Percentiles rank a stretch among this genome's conserved stretches.
Conservation (phyloP, 2,888 invertebrate species). For the Tetragnatha montana region DNA sequence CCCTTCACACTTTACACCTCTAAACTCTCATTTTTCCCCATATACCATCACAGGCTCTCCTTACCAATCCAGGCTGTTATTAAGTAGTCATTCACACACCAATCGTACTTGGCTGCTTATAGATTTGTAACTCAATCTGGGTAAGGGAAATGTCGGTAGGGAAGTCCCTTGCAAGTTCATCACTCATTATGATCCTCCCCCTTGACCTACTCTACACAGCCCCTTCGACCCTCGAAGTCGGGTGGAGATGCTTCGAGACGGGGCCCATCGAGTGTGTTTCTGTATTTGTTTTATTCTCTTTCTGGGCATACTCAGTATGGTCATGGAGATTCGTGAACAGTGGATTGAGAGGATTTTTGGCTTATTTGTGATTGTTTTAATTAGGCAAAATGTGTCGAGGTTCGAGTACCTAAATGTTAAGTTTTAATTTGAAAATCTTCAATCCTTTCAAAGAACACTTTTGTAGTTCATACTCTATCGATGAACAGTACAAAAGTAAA, state of each 20-base stretch:
- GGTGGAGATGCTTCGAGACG: not conserved
- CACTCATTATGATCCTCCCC: conserved; percentile 30
- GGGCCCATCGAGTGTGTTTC: not conserved
- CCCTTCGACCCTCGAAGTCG: conserved; percentile 31
- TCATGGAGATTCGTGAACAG: not conserved
- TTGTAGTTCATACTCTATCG: too few species aligned
- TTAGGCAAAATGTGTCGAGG: too few species aligned
- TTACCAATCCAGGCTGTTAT: not conserved
- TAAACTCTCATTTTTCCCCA: not conserved
- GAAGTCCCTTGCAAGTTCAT: conserved; percentile 42
- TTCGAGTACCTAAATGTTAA: too few species aligned
- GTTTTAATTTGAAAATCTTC: too few species aligned
- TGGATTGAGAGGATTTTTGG: too few species aligned
- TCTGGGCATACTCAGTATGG: not conserved
- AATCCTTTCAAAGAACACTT: too few species aligned
- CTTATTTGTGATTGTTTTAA: too few species aligned
- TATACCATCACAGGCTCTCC: not conserved
- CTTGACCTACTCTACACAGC: conserved; percentile 17
- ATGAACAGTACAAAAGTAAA: too few species aligned
- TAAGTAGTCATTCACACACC: conserved; percentile 15
- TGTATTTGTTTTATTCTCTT: not conserved
- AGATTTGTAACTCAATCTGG: conserved; percentile 37
- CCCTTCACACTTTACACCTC: not conserved
- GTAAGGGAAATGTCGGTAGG: conserved; percentile 13
- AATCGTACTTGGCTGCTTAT: conserved; percentile 23